phyloP scores from a whole-genome alignment of 2,888 invertebrate genomes.

The Drosophila parthenogenetica region DNA sequence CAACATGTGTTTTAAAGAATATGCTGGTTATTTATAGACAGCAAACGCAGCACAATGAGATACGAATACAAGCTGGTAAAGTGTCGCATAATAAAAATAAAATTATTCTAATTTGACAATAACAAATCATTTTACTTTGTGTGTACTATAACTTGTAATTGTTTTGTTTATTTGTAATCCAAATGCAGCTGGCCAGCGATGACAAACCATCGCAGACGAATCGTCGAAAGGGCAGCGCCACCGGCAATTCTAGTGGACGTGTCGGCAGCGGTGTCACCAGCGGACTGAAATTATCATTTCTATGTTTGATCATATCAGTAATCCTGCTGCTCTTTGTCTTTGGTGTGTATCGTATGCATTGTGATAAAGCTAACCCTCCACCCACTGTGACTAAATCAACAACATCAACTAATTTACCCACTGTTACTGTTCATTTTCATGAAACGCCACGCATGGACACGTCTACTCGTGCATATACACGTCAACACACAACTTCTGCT shows the following conservation, averaged over 20 bases:
- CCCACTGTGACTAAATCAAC: constrained; percentile 53
- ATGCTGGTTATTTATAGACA: constrained; percentile 51
- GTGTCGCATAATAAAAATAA: constrained; percentile 1
- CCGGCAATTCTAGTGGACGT: constrained; percentile 44
- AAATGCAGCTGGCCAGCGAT: constrained; percentile 71
- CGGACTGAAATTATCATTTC: constrained; percentile 83
- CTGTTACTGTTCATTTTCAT: constrained; percentile 54
- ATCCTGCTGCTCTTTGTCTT: constrained; percentile 82
- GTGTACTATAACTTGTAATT: background rate
- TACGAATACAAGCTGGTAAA: constrained; percentile 81
- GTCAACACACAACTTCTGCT: background rate
- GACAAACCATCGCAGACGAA: constrained; percentile 68
- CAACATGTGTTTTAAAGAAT: constrained; percentile 62
- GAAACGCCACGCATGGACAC: constrained; percentile 33
- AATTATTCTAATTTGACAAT: background rate
- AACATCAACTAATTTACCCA: constrained; percentile 52
- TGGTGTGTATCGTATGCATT: constrained; percentile 76
- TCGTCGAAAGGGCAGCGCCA: constrained; percentile 72
- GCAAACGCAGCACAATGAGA: constrained; percentile 66
- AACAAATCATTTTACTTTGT: background rate
- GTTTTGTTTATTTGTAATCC: constrained; percentile 34
- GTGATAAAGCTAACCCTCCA: background rate
- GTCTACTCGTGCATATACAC: background rate
- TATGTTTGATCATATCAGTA: constrained; percentile 83
- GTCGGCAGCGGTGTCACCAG: constrained; percentile 65